Base-by-base conservation (phyloP, 1,140 invertebrate species). In the Drosophila repleta region DNA sequence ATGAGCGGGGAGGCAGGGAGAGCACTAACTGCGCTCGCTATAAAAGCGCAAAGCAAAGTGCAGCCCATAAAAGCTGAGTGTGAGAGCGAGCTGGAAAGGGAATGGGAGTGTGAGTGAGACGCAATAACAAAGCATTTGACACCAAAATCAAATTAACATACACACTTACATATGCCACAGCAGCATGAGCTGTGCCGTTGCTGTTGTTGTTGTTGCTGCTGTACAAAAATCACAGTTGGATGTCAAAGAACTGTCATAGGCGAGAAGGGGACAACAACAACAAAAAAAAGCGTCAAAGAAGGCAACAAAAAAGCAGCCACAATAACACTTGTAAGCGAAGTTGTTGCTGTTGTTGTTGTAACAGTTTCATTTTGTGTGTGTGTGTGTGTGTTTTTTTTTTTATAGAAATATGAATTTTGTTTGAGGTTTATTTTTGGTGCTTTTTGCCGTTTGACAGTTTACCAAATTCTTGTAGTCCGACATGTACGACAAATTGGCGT, bases 121-220 rank as follows among this genome's bases (percentile, higher is more conserved):
- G 35, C 63, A 55, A 41, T 37, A 62, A 71, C 60, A 71, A 74
- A 77, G 65, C 64, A 87, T 87, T 87, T 87, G 82, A 85, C 82
- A 87, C 82, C 82, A 46, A 85, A 85, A 87, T 87, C 82, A 85
- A 81, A 85, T 85, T 85, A 85, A 85, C 82, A 85, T 87, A 87
- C 77, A 85, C 72, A 85, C 82, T 72, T 71, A 87, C 82, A 87
- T 49, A 63, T 67, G 29, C 35, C 41, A 62, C 32, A 63, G 15
- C 46, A 52, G 65, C 35, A 51, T 46, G 64, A 52, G 43, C 60
- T 63, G 62, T 68, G 39, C 6, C n/a, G n/a, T n/a, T 29, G 26
- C 6, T 29, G 26, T 29, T 29, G 26, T 64, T 37, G 51, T 63
- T 43, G 53, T 29, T 53, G 63, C 15, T 20, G 21, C 69, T 67